Evolutionary conservation across 2,888 invertebrate species (phyloP).

Genomic region (Synanthedon myopaeformis): DNA sequence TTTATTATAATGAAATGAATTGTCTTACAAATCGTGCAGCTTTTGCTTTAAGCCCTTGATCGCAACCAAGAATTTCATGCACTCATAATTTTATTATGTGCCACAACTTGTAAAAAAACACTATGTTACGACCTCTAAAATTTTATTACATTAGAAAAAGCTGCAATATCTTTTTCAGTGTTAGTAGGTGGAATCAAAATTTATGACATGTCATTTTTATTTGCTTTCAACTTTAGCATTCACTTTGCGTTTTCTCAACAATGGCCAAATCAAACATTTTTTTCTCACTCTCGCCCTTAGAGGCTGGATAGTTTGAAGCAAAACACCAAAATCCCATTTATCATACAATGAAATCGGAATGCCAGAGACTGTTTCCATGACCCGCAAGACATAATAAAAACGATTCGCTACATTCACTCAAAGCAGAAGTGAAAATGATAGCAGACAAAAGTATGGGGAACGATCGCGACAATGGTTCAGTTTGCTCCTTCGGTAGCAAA

Average conservation of each 20-base stretch:
- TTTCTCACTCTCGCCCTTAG: constrained; percentile 27
- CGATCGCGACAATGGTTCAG: constrained; percentile 39
- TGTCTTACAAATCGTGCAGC: too few species aligned
- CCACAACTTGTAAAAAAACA: too few species aligned
- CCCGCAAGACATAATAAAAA: constrained; percentile 52
- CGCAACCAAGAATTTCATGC: too few species aligned
- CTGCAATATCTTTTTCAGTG: too few species aligned
- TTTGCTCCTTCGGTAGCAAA: constrained; percentile 45
- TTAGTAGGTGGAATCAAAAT: too few species aligned
- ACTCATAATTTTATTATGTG: too few species aligned
- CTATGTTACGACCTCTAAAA: too few species aligned
- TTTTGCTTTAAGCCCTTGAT: too few species aligned
- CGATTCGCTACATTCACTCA: constrained; percentile 41
- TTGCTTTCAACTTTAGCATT: constrained; percentile 34
- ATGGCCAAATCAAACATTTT: constrained; percentile 45
- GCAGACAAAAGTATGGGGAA: constrained; percentile 53
- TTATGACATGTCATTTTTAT: constrained; percentile 24
- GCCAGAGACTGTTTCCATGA: constrained; percentile 31
- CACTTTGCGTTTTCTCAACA: constrained; percentile 26
- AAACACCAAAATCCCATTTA: constrained; percentile 45
- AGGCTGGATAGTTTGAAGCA: constrained; percentile 30
- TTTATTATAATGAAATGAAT: neutral
- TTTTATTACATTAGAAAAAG: too few species aligned
- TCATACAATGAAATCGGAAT: constrained; percentile 45
- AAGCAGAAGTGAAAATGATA: constrained; percentile 62